Evolutionary conservation across 2,888 invertebrate species (phyloP).

Genomic region (Tortrix viridana): DNA sequence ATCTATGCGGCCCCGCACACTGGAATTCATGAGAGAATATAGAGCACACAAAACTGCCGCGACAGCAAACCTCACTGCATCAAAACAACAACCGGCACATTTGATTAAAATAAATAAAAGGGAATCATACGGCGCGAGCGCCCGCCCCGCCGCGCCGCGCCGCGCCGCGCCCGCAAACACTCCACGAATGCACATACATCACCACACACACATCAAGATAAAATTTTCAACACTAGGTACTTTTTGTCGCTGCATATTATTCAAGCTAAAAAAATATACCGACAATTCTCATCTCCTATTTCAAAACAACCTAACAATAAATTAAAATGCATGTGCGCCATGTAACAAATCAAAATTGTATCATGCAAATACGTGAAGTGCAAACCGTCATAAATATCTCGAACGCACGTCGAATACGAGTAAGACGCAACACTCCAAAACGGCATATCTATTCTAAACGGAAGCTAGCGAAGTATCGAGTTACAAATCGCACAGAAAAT

Average conservation of each 20-base stretch:
- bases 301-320: slow-evolving; percentile 35
- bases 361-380: slow-evolving; percentile 59
- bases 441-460: slow-evolving; percentile 79
- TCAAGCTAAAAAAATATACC: slow-evolving; percentile 30
- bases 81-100: slow-evolving; percentile 74
- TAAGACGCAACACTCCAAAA: slow-evolving; percentile 72
- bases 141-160: slow-evolving; percentile 44
- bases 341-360: slow-evolving; percentile 43
- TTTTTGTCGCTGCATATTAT: slow-evolving; percentile 28
- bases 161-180: slow-evolving; percentile 25
- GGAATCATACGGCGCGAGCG: slow-evolving; percentile 59
- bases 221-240: slow-evolving; percentile 23
- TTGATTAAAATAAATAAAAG: slow-evolving; percentile 81
- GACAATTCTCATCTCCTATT: slow-evolving; percentile 35
- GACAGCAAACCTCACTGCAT: slow-evolving; percentile 69
- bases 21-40: slow-evolving; percentile 77
- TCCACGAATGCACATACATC: slow-evolving; percentile 37
- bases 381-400: slow-evolving; percentile 71
- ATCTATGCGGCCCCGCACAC: slow-evolving; percentile 72
- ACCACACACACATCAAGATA: slow-evolving; percentile 31
- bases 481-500: slow-evolving; percentile 80
- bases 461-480: slow-evolving; percentile 74
- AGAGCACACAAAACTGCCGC: slow-evolving; percentile 69
- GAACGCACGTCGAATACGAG: slow-evolving; percentile 70
- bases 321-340: slow-evolving; percentile 37